Base-by-base conservation (phyloP, 35 echinoderm and acorn worm genomes). In the Apostichopus parvimensis region DNA sequence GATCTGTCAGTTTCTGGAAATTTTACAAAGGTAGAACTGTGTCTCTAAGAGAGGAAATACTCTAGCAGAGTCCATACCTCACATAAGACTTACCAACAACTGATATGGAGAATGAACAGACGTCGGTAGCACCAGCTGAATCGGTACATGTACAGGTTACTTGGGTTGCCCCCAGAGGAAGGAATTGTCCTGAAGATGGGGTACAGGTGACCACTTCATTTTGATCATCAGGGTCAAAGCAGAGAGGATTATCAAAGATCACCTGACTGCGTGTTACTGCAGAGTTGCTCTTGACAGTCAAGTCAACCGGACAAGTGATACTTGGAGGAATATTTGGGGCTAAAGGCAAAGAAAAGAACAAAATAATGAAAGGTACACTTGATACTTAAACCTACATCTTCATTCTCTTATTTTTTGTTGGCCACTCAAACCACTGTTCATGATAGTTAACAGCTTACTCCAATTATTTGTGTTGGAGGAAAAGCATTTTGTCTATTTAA, bases 101-200 rank as follows among this genome's bases (percentile, higher is more conserved):
- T 20, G 81, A 58, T 9, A 84, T 15, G 58, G 81, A 5, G 17
- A 84, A 84, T 4, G 11, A 8, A 58, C 81, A 84, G 2, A 22
- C 17, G 58, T 57, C 54, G 0, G 4, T 20, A 21, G 13, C 81
- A 10, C 81, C 81, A 60, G 15, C 54, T 58, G n/a, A 58, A 18
- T 84, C 81, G 1, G 54, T 84, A 58, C 81, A 84, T 5, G 81
- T 84, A n/a, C 81, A 84, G 53, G 55, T 60, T n/a, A 84, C 81
- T 6, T 17, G 18, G 81, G 17, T 84, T 4, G 4, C 81, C 8
- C 81, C 81, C 57, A 84, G 4, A 73, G 17, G 13, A n/a, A 73
- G 20, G 71, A 73, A 18, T 73, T 17, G 71, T n/a, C 71, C 28
- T 34, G 28, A 34, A 34, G 28, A 18, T n/a, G 15, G 71, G 71